A percentile compares a stretch with the other conserved stretches of the same genome.
Evolutionary conservation across 1,140 invertebrate genomes (phyloP).

Genomic region (Sminthurides bifidus): DNA sequence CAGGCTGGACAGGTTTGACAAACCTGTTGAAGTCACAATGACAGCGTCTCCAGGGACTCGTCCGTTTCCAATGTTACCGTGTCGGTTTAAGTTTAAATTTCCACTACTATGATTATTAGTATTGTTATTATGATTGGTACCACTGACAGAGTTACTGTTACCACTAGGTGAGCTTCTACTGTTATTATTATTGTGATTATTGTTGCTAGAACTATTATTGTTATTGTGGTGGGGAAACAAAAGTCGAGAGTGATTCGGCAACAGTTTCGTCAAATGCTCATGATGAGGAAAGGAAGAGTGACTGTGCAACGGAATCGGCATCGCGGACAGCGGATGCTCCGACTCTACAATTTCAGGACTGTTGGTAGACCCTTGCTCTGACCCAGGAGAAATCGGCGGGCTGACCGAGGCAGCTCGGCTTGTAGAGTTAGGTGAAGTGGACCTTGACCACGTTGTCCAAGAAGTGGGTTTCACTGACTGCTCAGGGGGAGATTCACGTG

Average conservation of each 20-base stretch:
- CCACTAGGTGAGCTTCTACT: background rate
- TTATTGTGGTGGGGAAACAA: background rate
- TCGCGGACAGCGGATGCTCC: background rate
- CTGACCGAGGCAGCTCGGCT: conserved; percentile 35
- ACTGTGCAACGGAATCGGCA: background rate
- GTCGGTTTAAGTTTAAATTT: too few relatives aligned
- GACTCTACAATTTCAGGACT: background rate
- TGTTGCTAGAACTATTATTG: conserved; percentile 5
- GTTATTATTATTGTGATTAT: conserved; percentile 12
- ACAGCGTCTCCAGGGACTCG: too few relatives aligned
- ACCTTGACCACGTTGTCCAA: conserved; percentile 13
- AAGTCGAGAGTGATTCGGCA: background rate
- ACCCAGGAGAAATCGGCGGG: conserved; percentile 39
- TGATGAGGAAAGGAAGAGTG: conserved; percentile 10
- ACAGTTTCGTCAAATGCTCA: conserved; percentile 2
- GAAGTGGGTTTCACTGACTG: conserved; percentile 8
- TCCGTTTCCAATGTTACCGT: too few relatives aligned
- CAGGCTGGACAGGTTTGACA: too few relatives aligned
- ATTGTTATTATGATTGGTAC: too few relatives aligned
- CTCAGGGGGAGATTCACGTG: conserved; percentile 19
- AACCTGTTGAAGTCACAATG: too few relatives aligned
- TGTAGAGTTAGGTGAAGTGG: conserved; percentile 26
- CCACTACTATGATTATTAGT: too few relatives aligned
- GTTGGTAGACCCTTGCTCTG: conserved; percentile 33
- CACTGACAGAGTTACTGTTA: too few relatives aligned